A percentile compares a stretch with the other conserved stretches of the same genome.
Conservation (phyloP, 2,888 invertebrate genomes). For the Empis stercorea region DNA sequence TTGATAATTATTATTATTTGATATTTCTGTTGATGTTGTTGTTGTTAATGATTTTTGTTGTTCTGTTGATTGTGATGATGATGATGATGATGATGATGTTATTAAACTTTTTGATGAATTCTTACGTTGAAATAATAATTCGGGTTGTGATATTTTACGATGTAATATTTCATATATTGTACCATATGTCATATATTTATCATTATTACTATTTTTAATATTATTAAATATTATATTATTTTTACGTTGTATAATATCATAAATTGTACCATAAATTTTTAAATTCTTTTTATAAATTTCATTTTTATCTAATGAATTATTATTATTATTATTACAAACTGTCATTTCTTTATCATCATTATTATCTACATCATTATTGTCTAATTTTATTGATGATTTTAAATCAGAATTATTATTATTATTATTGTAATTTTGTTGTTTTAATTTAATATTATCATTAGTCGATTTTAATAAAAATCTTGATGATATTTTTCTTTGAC, state of each 20-base stretch:
- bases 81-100: neutral
- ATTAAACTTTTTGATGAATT: neutral
- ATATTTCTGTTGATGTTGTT: slow-evolving; percentile 5
- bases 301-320: neutral
- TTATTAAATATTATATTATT: slow-evolving; percentile 23
- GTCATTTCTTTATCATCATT: neutral
- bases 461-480: slow-evolving; percentile 14
- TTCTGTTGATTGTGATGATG: neutral
- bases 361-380: too few species aligned
- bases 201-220: slow-evolving; percentile 27
- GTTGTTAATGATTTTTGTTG: slow-evolving; percentile 8
- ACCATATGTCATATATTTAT: slow-evolving; percentile 37
- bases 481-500: slow-evolving; percentile 28
- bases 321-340: neutral
- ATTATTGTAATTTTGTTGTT: too few species aligned
- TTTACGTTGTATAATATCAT: slow-evolving; percentile 36
- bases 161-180: slow-evolving; percentile 37
- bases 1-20: slow-evolving; percentile 9
- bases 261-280: slow-evolving; percentile 36
- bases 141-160: slow-evolving; percentile 28
- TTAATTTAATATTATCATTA: neutral
- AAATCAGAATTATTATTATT: neutral
- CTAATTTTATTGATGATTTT: too few species aligned
- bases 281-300: slow-evolving; percentile 27
- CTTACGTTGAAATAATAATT: neutral